These are phyloP conservation scores for Fistularia tabacaria DNA, from an alignment of 2,797 vertebrate species.

Conservation along the genomic window DNA sequence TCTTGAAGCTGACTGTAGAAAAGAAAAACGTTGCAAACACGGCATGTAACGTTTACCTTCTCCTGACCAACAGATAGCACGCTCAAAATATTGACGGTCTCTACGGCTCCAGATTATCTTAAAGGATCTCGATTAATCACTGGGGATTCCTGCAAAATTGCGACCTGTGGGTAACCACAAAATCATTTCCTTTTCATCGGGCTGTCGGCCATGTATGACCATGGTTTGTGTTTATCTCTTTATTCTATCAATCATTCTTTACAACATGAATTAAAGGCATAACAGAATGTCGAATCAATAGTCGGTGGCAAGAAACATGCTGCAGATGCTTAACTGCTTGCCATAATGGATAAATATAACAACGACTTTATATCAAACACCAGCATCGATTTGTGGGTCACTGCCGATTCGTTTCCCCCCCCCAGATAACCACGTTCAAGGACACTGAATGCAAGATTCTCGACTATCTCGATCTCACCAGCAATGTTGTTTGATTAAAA, in stretches of 20 bases:
- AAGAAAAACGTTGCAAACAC: too few relatives aligned
- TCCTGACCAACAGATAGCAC: too few relatives aligned
- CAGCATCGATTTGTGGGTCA: too few relatives aligned
- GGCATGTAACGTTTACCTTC: too few relatives aligned
- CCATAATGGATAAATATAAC: conserved; percentile 2
- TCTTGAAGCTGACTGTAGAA: too few relatives aligned
- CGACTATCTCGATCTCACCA: background rate
- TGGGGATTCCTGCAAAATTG: too few relatives aligned
- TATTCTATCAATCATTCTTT: conserved; percentile 7
- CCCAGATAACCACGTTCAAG: background rate
- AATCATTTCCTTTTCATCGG: too few relatives aligned
- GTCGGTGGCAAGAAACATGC: conserved; percentile 14
- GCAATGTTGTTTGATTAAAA: conserved; percentile 13
- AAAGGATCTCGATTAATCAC: too few relatives aligned
- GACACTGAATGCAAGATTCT: conserved; percentile 1
- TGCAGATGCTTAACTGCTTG: conserved; percentile 6
- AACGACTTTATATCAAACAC: background rate
- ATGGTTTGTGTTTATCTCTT: conserved; percentile 1
- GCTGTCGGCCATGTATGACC: background rate
- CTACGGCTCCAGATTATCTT: too few relatives aligned
- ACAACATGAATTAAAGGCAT: conserved; percentile 5
- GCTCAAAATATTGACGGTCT: too few relatives aligned
- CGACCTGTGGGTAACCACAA: too few relatives aligned
- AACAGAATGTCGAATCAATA: conserved; percentile 20
- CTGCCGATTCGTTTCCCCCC: too few relatives aligned